A percentile compares a stretch with the other conserved stretches of the same genome.
Conservation (phyloP, 2,113 vertebrate species). For the Synchiropus splendidus region DNA sequence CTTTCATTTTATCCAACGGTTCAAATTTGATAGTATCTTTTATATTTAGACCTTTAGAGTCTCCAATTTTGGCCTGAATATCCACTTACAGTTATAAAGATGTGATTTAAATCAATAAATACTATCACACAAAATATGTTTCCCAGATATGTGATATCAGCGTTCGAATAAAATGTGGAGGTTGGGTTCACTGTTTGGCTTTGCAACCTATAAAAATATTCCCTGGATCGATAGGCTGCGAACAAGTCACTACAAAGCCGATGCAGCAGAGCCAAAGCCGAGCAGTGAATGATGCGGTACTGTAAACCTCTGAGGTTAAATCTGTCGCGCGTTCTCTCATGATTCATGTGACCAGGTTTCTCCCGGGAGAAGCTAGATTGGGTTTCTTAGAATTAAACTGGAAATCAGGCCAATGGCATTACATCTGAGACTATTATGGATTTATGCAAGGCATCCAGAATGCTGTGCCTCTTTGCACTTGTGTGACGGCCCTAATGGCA, state of each 20-base stretch:
- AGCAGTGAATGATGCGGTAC: slow-evolving; percentile 18
- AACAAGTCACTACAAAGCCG: slow-evolving; percentile 6
- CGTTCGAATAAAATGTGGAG: no score
- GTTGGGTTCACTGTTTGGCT: no score
- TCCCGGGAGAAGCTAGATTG: slow-evolving; percentile 23
- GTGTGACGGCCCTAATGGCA: slow-evolving; percentile 11
- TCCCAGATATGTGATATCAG: no score
- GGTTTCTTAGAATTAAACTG: slow-evolving; percentile 34
- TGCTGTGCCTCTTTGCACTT: slow-evolving; percentile 19
- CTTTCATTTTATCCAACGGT: no score
- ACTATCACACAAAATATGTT: no score
- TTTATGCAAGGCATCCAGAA: slow-evolving; percentile 19
- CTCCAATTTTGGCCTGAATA: no score
- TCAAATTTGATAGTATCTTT: no score
- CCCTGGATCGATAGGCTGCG: slow-evolving; percentile 5
- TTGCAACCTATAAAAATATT: not conserved
- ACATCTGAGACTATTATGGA: slow-evolving; percentile 36
- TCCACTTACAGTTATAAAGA: no score
- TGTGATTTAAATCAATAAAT: no score
- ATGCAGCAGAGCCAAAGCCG: slow-evolving; percentile 9
- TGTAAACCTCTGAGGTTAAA: slow-evolving; percentile 21
- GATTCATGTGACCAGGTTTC: slow-evolving; percentile 28
- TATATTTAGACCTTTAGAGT: no score
- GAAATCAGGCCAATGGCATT: slow-evolving; percentile 38
- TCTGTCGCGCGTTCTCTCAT: slow-evolving; percentile 16